These are phyloP conservation scores for Chanos chanos DNA, from an alignment of 2,797 vertebrate species.

Conservation along the genomic window DNA sequence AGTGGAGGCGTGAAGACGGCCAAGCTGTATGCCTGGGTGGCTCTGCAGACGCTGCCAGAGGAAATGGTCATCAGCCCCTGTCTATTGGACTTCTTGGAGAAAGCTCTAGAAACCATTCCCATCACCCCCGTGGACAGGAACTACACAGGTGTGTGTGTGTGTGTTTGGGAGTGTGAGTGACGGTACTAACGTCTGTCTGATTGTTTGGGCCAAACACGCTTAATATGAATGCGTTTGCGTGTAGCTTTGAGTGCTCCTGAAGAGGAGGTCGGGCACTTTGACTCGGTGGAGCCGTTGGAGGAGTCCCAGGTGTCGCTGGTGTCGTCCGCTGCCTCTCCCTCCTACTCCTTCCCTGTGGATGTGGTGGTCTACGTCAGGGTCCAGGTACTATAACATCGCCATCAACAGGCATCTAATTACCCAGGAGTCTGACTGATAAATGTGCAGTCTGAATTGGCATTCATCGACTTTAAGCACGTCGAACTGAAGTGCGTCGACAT, in stretches of 20 bases:
- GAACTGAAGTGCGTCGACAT: no score
- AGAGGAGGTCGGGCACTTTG: conserved; percentile 96
- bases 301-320: conserved; percentile 93
- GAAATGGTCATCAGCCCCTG: conserved; percentile 99
- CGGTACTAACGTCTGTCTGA: conserved; percentile 1
- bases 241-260: conserved; percentile 87
- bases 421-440: background rate
- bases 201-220: background rate
- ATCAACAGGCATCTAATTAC: background rate
- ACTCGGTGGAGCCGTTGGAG: conserved; percentile 88
- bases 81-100: conserved; percentile 93
- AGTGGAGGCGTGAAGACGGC: conserved; percentile 91
- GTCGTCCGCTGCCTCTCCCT: conserved; percentile 90
- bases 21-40: conserved; percentile 97
- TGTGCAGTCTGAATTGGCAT: background rate
- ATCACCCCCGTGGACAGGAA: conserved; percentile 95
- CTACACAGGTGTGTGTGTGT: conserved; percentile 72
- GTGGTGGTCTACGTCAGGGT: conserved; percentile 98
- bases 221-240: background rate
- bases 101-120: conserved; percentile 96
- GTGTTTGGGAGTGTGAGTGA: conserved; percentile 2
- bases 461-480: no score
- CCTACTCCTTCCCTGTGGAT: conserved; percentile 97
- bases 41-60: conserved; percentile 94
- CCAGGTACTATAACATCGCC: conserved; percentile 79